A percentile compares a stretch with the other conserved stretches of the same genome.
These are phyloP conservation scores for Pseudococcus longispinus DNA, from an alignment of 2,888 invertebrate species.

Conservation along the genomic window DNA sequence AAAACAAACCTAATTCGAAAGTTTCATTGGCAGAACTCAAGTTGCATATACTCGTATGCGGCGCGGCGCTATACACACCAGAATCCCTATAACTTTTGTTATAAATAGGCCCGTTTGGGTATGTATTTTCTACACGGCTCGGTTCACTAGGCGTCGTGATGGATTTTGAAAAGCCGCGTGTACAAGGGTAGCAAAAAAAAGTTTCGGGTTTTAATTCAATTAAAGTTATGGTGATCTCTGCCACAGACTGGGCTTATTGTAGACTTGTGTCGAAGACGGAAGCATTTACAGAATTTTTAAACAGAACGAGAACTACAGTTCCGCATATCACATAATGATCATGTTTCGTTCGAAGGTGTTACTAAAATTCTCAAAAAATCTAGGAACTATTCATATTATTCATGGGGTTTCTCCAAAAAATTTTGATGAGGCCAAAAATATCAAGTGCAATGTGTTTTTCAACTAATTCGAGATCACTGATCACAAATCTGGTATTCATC, in stretches of 20 bases:
- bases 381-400: too few species aligned
- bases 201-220: background rate
- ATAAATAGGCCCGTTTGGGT: background rate
- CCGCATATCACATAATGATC: background rate
- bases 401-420: too few species aligned
- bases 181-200: background rate
- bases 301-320: background rate
- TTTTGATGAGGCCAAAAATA: too few species aligned
- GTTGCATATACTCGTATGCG: background rate
- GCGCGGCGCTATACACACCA: background rate
- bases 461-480: too few species aligned
- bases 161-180: background rate
- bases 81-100: background rate
- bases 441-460: too few species aligned
- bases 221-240: constrained; percentile 3
- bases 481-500: too few species aligned
- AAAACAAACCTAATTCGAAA: constrained; percentile 28
- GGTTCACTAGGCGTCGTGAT: background rate
- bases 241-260: background rate
- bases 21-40: background rate
- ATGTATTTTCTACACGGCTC: background rate
- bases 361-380: too few species aligned
- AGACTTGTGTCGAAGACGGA: background rate
- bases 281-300: background rate
- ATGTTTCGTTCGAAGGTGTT: background rate